phyloP scores from a whole-genome alignment of 1,140 invertebrate species.

The Drosophila tristis region DNA sequence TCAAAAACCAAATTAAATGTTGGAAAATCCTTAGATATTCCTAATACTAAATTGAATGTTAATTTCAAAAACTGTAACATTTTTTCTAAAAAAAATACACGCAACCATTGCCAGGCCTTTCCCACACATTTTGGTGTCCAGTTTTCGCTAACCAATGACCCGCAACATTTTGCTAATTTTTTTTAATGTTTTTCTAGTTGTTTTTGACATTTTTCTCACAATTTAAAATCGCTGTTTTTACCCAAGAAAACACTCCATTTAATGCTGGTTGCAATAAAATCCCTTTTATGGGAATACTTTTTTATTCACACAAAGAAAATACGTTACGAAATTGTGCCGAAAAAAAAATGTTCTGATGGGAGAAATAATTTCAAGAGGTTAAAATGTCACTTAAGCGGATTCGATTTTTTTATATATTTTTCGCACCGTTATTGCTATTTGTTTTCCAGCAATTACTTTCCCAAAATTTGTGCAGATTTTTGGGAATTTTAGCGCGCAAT shows the following conservation, averaged over 20 bases:
- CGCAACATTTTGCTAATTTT: slow-evolving; percentile 37
- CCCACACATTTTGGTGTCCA: slow-evolving; percentile 5
- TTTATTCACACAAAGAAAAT: slow-evolving; percentile 39
- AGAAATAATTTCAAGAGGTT: slow-evolving; percentile 62
- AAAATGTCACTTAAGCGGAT: slow-evolving; percentile 78
- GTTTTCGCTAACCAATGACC: slow-evolving; percentile 15
- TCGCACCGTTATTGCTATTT: slow-evolving; percentile 21
- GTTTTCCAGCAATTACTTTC: slow-evolving; percentile 61
- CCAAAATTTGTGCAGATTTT: slow-evolving; percentile 43
- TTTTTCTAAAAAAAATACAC: neutral
- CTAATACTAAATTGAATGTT: neutral
- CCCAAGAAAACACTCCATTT: slow-evolving; percentile 39
- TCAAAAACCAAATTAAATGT: too few relatives aligned
- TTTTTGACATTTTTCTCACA: slow-evolving; percentile 33
- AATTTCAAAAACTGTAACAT: too few relatives aligned
- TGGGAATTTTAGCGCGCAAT: slow-evolving; percentile 56
- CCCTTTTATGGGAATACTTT: slow-evolving; percentile 10
- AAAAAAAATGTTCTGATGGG: slow-evolving; percentile 11
- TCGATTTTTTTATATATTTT: slow-evolving; percentile 17
- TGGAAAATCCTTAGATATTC: neutral
- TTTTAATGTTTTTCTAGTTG: slow-evolving; percentile 39
- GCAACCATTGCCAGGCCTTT: slow-evolving; percentile 9
- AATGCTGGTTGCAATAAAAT: slow-evolving; percentile 67
- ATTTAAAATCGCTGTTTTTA: slow-evolving; percentile 54
- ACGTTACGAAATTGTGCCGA: slow-evolving; percentile 56